phyloP scores from a whole-genome alignment of 2,797 vertebrate genomes.

The Sebastiscus albofasciatus region DNA sequence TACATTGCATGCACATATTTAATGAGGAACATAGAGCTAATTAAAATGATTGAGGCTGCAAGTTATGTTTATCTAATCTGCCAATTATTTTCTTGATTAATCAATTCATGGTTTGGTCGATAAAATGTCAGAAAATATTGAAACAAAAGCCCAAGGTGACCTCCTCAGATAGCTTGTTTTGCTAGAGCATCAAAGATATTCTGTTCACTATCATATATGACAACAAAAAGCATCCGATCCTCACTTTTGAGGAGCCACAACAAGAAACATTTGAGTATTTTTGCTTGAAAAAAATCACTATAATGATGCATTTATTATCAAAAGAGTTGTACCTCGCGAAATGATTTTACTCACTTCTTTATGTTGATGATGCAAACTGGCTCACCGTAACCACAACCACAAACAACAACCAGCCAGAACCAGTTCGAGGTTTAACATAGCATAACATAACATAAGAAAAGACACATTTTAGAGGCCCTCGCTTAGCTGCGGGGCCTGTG shows the following conservation, averaged over 20 bases:
- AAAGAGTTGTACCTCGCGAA: neutral
- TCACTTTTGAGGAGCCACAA: neutral
- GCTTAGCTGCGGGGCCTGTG: constrained; percentile 11
- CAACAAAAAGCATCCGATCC: neutral
- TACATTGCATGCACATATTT: neutral
- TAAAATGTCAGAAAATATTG: neutral
- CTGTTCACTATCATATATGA: neutral
- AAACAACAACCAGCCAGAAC: neutral
- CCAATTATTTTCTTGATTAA: neutral
- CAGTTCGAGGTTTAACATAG: neutral
- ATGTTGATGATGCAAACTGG: neutral
- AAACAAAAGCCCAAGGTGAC: constrained; percentile 29
- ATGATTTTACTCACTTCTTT: neutral
- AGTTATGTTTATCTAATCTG: neutral
- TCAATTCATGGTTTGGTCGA: neutral
- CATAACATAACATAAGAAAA: neutral
- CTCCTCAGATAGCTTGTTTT: neutral
- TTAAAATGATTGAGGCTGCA: neutral
- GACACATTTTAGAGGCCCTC: neutral
- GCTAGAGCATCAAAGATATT: neutral
- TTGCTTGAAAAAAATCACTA: neutral
- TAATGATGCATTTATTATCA: neutral
- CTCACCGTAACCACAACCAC: neutral
- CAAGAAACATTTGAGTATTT: neutral
- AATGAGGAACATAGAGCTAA: neutral